A percentile compares a stretch with the other conserved stretches of the same genome.
These are phyloP conservation scores for Semaprochilodus insignis DNA, from an alignment of 2,797 vertebrate species.

Conservation along the genomic window DNA sequence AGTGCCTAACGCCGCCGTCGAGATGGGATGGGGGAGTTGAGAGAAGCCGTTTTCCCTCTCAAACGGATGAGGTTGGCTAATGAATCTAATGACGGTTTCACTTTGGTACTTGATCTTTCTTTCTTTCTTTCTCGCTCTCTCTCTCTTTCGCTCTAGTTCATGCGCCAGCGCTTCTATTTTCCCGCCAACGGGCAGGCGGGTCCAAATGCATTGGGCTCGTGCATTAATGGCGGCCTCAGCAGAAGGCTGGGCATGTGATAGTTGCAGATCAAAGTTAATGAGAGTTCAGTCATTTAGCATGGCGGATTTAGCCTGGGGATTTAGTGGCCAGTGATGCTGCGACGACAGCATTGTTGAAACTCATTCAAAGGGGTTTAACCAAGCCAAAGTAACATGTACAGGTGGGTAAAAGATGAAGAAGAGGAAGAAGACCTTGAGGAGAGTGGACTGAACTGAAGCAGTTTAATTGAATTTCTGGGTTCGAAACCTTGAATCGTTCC, in stretches of 20 bases:
- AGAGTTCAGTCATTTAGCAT: constrained; percentile 28
- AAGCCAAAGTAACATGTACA: background rate
- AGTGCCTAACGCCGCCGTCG: constrained; percentile 10
- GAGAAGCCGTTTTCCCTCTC: constrained; percentile 42
- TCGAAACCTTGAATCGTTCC: background rate
- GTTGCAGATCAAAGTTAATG: constrained; percentile 31
- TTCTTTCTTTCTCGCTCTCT: constrained; percentile 47
- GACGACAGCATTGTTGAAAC: background rate
- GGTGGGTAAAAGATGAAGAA: background rate
- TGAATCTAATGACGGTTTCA: constrained; percentile 52
- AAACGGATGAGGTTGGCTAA: constrained; percentile 48
- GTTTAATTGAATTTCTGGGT: background rate
- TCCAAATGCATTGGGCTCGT: constrained; percentile 28
- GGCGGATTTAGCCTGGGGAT: constrained; percentile 2
- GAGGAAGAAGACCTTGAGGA: background rate
- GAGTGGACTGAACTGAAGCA: background rate
- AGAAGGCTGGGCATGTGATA: constrained; percentile 22
- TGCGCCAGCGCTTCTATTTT: constrained; percentile 5
- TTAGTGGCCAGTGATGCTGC: background rate
- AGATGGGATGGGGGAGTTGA: constrained; percentile 18
- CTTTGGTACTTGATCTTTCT: constrained; percentile 37
- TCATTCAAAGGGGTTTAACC: background rate
- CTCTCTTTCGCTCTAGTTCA: constrained; percentile 32
- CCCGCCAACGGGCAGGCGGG: constrained; percentile 39
- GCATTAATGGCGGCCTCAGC: constrained; percentile 31